Evolutionary conservation across 1,140 invertebrate genomes (phyloP).

Genomic region (Dendrolimus punctatus): DNA sequence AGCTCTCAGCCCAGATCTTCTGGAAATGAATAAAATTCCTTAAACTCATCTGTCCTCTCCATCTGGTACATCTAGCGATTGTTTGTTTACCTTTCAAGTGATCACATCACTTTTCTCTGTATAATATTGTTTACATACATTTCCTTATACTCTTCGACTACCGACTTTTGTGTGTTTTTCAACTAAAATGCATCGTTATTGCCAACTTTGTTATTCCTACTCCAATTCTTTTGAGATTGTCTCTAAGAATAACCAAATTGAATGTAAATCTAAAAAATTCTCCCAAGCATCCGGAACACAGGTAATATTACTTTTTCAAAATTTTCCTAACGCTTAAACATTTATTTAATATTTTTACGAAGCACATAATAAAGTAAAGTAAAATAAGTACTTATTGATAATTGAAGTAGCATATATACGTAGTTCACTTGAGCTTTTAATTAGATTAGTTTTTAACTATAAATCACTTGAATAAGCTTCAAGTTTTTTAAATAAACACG

Average conservation of each 20-base stretch:
- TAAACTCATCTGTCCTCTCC: constrained; percentile 14
- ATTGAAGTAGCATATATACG: constrained; percentile 16
- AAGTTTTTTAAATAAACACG: constrained; percentile 26
- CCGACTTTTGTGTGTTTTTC: too few species aligned
- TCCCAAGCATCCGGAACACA: constrained; percentile 45
- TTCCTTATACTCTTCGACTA: constrained; percentile 7
- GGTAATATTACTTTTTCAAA: constrained; percentile 37
- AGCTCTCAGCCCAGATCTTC: constrained; percentile 45
- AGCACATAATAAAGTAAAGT: constrained; percentile 4
- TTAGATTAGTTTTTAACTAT: constrained; percentile 40
- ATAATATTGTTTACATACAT: constrained; percentile 7
- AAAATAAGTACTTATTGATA: constrained; percentile 2
- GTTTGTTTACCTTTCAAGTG: constrained; percentile 3
- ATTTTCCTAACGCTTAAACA: constrained; percentile 19
- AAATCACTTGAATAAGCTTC: constrained; percentile 32
- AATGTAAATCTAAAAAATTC: constrained; percentile 21
- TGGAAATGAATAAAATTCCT: constrained; percentile 37
- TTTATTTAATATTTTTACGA: constrained; percentile 10
- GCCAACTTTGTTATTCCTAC: too few species aligned
- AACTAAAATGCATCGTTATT: too few species aligned
- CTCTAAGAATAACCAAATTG: constrained; percentile 1
- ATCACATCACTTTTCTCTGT: constrained; percentile 3
- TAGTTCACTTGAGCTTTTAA: constrained; percentile 32
- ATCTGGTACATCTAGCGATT: constrained; percentile 1
- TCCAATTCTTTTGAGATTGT: too few species aligned